Base-by-base conservation (phyloP, 2,113 vertebrate genomes). In the Lepidothrix coronata region DNA sequence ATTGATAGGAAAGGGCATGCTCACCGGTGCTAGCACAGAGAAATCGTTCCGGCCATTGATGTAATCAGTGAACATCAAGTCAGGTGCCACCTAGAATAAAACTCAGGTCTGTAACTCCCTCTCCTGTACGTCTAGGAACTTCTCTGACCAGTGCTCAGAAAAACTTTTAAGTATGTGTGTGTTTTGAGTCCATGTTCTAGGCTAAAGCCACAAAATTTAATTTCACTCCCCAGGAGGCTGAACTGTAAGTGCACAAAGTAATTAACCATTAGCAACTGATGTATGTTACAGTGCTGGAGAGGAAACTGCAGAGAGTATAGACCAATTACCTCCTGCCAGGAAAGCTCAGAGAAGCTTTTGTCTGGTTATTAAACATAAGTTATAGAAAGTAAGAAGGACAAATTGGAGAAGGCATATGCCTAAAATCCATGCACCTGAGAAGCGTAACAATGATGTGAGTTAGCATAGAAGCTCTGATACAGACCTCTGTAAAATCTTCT, bases 241-340 rank as follows among this genome's bases (percentile, higher is more conserved):
- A 95, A 90, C 61, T 88, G 73, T 79, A 94, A 97, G 73, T 80
- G 81, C 35, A 89, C 59, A 92, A 80, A 96, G 94, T 96, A 98
- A 98, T 98, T 97, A 97, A 94, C 91, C 77, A 58, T 96, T 91
- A 96, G 62, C 71, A 85, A 54, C 33, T 88, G 91, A 95, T 95
- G 37, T 61, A 91, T 46, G 31, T 85, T 95, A 59, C 1, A 67
- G 22, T 33, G 82, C 78, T 92, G 70, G 87, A 93, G 85, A 88
- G 73, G 67, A 88, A 84, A 87, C 72, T 84, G 80, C 41, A 57
- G 51, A 94, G 92, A 95, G 16, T 65, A 70, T 6, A 73, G 84
- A 49, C 96, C 85, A 96, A 97, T 97, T 75, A 73, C 80, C 83
- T 97, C 80, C 85, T 91, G 49, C 75, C 86, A 86, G 49, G 74